Conservation (phyloP, 2,113 vertebrate species). For the Maylandia zebra region DNA sequence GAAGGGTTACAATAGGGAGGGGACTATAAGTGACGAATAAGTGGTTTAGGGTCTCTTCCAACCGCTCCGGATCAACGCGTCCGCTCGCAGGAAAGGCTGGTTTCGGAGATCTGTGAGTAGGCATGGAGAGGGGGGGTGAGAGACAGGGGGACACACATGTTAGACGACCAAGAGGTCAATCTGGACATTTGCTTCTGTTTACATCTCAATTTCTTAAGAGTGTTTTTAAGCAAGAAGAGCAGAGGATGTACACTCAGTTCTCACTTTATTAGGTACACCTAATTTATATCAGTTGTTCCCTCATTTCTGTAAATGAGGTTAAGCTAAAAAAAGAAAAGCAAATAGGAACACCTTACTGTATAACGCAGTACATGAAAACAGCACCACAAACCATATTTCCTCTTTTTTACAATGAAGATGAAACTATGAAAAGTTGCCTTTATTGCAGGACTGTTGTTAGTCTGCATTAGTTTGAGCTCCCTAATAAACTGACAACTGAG, state of each 20-base stretch:
- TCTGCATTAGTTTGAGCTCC: too few relatives aligned
- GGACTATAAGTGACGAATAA: conserved; percentile 42
- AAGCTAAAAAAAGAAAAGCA: too few relatives aligned
- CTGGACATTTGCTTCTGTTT: background rate
- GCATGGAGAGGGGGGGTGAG: conserved; percentile 51
- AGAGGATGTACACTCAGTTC: background rate
- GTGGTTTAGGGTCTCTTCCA: conserved; percentile 77
- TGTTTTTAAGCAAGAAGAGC: background rate
- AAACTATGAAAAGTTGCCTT: too few relatives aligned
- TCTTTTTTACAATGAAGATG: too few relatives aligned
- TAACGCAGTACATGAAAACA: too few relatives aligned
- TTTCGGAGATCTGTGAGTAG: conserved; percentile 78
- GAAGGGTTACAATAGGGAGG: conserved; percentile 5
- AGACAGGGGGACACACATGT: conserved; percentile 47
- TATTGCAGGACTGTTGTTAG: too few relatives aligned
- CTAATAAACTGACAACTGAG: too few relatives aligned
- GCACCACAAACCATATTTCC: too few relatives aligned
- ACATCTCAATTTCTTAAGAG: background rate
- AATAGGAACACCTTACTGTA: too few relatives aligned
- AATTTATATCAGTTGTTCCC: background rate
- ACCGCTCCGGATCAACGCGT: conserved; percentile 76
- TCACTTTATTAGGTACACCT: background rate
- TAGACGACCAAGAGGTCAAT: conserved; percentile 43
- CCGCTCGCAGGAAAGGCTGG: conserved; percentile 79
- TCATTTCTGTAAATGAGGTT: too few relatives aligned